Evolutionary conservation across 2,113 vertebrate genomes (phyloP), one percentile per base, ranked within the genome.

Genomic region (Eurypyga helias): DNA sequence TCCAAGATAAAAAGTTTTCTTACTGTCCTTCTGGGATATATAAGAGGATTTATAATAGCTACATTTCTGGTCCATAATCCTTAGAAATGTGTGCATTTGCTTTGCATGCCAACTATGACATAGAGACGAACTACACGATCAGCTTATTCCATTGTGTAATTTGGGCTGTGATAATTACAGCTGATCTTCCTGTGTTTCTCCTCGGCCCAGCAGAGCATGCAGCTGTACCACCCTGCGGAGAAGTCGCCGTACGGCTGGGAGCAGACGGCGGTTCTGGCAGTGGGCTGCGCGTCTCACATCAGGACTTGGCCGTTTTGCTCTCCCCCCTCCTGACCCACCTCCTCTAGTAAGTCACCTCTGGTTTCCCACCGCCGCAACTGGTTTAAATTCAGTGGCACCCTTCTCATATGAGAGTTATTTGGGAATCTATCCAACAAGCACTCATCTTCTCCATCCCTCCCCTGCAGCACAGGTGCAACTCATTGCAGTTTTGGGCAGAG

Each of bases 21-120:
- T 91, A 89, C 0, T 0, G 66, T 57, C 34, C 69, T 92, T 31
- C 3, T 94, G 86, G 89, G 90, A 87, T 29, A 95, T 88, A 97
- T 95, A 96, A 93, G 83, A 87, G 92, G 72, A 95, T 96, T 96
- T 96, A 95, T 71, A 89, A 92, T 60, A 91, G 52, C 77, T 87
- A 61, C 28, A 61, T 95, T 89, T 93, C 80, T 95, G 88, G 80
- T 23, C 83, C n/a, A 34, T 81, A 92, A 79, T 92, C 83, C 71
- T 78, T 92, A 70, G 82, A 90, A 93, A 92, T 18, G 1, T 3
- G 0, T 78, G 29, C 9, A 41, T 82, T 87, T 87, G 52, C 33
- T 87, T 36, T 0, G 0, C 13, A 18, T 76, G 95, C 90, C 95
- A 97, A 8, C 86, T 90, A 69, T 92, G 92, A 95, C 91, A 94